These are phyloP conservation scores for Eudemis profundana DNA, from an alignment of 2,888 invertebrate genomes.

Conservation along the genomic window DNA sequence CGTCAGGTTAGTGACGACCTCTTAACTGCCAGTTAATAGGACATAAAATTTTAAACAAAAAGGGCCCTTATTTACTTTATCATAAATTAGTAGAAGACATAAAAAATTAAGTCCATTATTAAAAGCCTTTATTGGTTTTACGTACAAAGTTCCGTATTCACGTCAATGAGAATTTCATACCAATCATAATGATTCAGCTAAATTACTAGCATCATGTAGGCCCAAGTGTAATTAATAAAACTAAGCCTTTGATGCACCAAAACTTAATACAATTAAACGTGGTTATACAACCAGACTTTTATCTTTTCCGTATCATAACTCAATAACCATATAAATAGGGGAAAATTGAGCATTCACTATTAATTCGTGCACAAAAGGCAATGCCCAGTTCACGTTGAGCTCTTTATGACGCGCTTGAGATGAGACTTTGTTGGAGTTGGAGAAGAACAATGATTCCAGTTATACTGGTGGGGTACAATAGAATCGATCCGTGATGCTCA, in stretches of 20 bases:
- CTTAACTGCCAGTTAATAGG: too few relatives aligned
- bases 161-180: background rate
- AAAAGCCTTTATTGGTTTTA: too few relatives aligned
- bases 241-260: background rate
- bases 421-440: background rate
- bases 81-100: too few relatives aligned
- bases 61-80: too few relatives aligned
- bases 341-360: conserved; percentile 27
- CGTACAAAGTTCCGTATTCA: background rate
- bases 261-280: background rate
- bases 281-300: background rate
- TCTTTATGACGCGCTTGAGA: conserved; percentile 1
- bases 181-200: background rate
- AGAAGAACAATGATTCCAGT: conserved; percentile 2
- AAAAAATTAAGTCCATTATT: too few relatives aligned
- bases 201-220: background rate
- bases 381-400: conserved; percentile 20
- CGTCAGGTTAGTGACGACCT: too few relatives aligned
- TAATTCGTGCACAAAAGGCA: conserved; percentile 29
- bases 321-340: conserved; percentile 33
- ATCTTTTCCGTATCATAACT: conserved; percentile 9
- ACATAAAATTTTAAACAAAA: too few relatives aligned
- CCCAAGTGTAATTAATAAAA: too few relatives aligned
- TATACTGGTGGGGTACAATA: conserved; percentile 26
- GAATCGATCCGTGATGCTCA: conserved; percentile 31